Evolutionary conservation across 2,888 invertebrate genomes (phyloP), one percentile per base, ranked within the genome.

Genomic region (Galeopsomyia nigrocyanea): DNA sequence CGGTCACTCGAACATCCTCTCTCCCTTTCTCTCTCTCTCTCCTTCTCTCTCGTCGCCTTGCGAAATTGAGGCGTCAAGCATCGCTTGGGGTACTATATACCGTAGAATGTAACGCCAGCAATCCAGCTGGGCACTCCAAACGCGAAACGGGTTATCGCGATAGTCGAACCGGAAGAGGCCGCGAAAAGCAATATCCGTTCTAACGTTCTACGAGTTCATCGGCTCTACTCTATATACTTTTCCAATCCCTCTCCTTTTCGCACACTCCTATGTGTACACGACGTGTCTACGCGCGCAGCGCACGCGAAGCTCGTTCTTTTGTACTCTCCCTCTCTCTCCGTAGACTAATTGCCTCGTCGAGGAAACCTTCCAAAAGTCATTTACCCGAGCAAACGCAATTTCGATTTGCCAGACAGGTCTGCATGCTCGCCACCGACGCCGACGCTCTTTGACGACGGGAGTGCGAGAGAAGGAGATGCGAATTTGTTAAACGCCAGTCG

Each of bases 161-260:
- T 53, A 57, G 68, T 56, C 21, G 49, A 56, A 66, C 67, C 68
- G 72, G 70, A 74, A 72, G 47, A 51, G 56, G 58, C 57, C 65
- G 57, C 60, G 63, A 72, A n/a, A 74, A 67, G 73, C 75, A 75
- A 75, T 74, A 74, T 75, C 75, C 73, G 75, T 67, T 50, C 58
- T 50, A 61, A 47, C 62, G 39, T 71, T 56, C 56, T 22, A 67
- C 67, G 68, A 60, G 61, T 60, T 55, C 53, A 19, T 51, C 46
- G 49, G 2, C 55, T 26, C 56, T 39, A 13, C 68, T 55, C 26
- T 19, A 13, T n/a, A 16, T 68, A 56, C 67, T 71, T 57, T n/a
- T 68, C 39, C 56, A 71, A 66, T 63, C 31, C 57, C 56, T 68
- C 50, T 16, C 47, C 21, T 19, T 10, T 61, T 7, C 21, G 26